Evolutionary conservation across 2,888 invertebrate genomes (phyloP).

Genomic region (Meghimatium bilineatum): DNA sequence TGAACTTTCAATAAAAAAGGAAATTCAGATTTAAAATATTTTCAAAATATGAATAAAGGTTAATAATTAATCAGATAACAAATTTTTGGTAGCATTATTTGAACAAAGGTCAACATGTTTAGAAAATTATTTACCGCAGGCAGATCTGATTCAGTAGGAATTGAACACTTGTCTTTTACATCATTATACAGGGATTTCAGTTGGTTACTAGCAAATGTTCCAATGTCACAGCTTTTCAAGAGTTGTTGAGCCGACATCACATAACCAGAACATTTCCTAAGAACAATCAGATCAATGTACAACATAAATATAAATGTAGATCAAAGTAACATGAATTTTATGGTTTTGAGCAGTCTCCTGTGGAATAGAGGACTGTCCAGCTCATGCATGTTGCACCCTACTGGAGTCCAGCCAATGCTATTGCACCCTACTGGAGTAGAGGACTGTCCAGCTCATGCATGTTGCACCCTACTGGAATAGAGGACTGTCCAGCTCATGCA

Average conservation of each 20-base stretch:
- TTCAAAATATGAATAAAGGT: not conserved
- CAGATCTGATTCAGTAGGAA: not conserved
- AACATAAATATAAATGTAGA: not conserved
- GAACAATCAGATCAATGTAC: not conserved
- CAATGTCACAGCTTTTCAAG: constrained; percentile 6
- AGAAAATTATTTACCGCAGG: constrained; percentile 22
- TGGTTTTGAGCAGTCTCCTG: too few relatives aligned
- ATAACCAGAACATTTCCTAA: not conserved
- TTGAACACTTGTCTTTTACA: not conserved
- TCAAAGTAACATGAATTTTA: not conserved
- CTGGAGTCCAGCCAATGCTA: too few relatives aligned
- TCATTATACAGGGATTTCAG: not conserved
- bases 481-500: too few relatives aligned
- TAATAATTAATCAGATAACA: not conserved
- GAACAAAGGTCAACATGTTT: not conserved
- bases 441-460: too few relatives aligned
- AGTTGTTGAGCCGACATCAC: not conserved
- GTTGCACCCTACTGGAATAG: too few relatives aligned
- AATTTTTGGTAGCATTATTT: not conserved
- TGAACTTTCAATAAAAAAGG: too few relatives aligned
- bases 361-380: too few relatives aligned
- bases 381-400: too few relatives aligned
- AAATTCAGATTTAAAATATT: not conserved
- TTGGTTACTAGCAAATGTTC: constrained; percentile 3
- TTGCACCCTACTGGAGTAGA: too few relatives aligned